Evolutionary conservation across 1,140 invertebrate genomes (phyloP), one percentile per base, ranked within the genome.

Genomic region (Latrodectus geometricus): DNA sequence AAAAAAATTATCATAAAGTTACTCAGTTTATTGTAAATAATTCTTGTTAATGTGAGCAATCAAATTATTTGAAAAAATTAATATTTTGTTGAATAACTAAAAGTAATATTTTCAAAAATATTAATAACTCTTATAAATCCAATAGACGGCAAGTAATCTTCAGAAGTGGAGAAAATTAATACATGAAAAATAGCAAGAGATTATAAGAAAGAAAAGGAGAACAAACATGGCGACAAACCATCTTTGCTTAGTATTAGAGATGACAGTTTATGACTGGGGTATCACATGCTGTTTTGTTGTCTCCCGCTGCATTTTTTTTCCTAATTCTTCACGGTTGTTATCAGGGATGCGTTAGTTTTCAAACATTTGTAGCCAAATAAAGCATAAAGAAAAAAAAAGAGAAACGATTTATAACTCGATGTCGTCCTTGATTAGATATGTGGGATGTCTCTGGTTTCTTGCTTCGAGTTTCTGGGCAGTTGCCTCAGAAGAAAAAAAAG

Each of bases 301-400:
- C 17, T 61, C 54, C 54, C 11, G 35, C 11, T 14, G 54, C 3
- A 61, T 17, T 14, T 14, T 61, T 61, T 61, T 17, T 8, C n/a
- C 54, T 8, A 14, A 14, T 61, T 61, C 54, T 61, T 61, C 54
- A 61, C 54, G 54, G 54, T 9, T 81, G 61, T 81, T 72, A 81
- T 81, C 79, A 21, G 21, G 20, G 79, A 81, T 81, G 68, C 20
- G 80, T 72, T 83, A 83, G 69, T 49, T 20, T 66, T 54, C 23
- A 50, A 83, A 49, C 61, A 83, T 83, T 83, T 83, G 80, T 83
- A 83, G 74, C 80, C 80, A 83, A 83, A 83, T 83, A 83, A 74
- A 83, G 80, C 80, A 35, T 65, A 56, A 74, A 68, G 23, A 66
- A 66, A 74, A 82, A n/a, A 73, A 65, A 66, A 61, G 17, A 74